These are phyloP conservation scores for Ornithoptera alexandrae DNA, from an alignment of 2,888 invertebrate species.

Conservation along the genomic window DNA sequence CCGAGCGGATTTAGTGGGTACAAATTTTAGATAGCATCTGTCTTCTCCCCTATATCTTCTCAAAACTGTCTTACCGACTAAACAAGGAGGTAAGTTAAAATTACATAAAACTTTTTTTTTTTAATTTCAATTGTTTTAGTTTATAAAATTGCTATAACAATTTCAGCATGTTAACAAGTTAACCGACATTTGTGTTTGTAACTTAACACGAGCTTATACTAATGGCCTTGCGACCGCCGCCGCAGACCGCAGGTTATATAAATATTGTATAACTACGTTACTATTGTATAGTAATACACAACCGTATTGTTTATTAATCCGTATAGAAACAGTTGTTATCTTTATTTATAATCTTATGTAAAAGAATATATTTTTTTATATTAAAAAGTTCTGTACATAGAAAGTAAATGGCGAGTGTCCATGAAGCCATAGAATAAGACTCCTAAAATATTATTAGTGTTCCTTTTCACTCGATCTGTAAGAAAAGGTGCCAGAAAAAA, in stretches of 20 bases:
- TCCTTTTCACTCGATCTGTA: not conserved
- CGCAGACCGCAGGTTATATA: conserved; percentile 16
- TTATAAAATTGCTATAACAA: not conserved
- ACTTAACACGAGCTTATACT: conserved; percentile 8
- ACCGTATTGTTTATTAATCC: not conserved
- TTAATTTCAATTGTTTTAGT: not conserved
- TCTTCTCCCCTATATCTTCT: no score
- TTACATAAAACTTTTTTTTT: no score
- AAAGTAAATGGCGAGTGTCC: not conserved
- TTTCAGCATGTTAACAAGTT: conserved; percentile 1
- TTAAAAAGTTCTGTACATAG: no score
- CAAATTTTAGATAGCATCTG: no score
- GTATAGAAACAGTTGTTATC: no score
- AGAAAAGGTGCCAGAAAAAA: conserved; percentile 13
- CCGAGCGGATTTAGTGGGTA: no score
- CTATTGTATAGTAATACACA: conserved; percentile 11
- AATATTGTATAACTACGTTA: conserved; percentile 19
- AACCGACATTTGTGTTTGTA: conserved; percentile 13
- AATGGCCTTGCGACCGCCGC: conserved; percentile 23
- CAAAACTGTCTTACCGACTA: no score
- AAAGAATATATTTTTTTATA: no score
- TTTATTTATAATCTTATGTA: no score
- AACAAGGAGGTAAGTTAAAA: no score
- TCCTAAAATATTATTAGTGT: conserved; percentile 3
- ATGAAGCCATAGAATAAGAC: conserved; percentile 5